Base-by-base conservation (phyloP, 2,888 invertebrate species). In the Bimastos eiseni region DNA sequence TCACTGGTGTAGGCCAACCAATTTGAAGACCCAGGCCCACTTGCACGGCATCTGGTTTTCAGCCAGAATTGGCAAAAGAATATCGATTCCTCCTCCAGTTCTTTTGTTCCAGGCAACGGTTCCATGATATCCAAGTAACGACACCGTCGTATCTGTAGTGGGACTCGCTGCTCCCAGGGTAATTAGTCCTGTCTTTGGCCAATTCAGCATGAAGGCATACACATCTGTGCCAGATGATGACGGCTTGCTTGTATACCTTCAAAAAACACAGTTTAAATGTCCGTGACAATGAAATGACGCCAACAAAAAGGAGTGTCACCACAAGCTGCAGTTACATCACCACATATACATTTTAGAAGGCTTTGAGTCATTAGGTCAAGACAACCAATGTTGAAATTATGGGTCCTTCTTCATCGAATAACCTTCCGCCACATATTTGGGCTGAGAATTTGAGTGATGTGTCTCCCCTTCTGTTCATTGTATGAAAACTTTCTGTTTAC, bases 201-300 rank as follows among this genome's bases (percentile, higher is more conserved):
- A 98, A 4, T 96, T 94, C 83, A 97, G 95, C 34, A 97, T 95
- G 89, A 96, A 96, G 0, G 97, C 97, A 94, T 97, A 98, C 24
- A 97, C 95, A 37, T 90, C 91, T 41, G 92, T 92, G 19, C 92
- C 92, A 11, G 91, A 92, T 33, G 33, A 21, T 17, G 91, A 36
- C 24, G 89, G 90, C 86, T 92, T 92, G 34, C 88, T 88, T 19
- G 92, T 92, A 89, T 91, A 92, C 92, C 92, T 92, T 41, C 33
- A 88, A 30, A 36, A 89, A 19, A 89, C 37, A 30, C n/a, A 15
- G 30, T 83, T 49, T 36, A 38, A 4, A 70, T 33, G n/a, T 38
- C n/a, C n/a, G 6, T 86, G 33, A 90, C 24, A 37, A 37, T 24
- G 24, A 88, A 33, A 88, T 17, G 15, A 37, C 24, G 49, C 33